Percentiles rank a stretch among this genome's conserved stretches.
phyloP scores from a whole-genome alignment of 2,888 invertebrate species.

The Alsophila aescularia region DNA sequence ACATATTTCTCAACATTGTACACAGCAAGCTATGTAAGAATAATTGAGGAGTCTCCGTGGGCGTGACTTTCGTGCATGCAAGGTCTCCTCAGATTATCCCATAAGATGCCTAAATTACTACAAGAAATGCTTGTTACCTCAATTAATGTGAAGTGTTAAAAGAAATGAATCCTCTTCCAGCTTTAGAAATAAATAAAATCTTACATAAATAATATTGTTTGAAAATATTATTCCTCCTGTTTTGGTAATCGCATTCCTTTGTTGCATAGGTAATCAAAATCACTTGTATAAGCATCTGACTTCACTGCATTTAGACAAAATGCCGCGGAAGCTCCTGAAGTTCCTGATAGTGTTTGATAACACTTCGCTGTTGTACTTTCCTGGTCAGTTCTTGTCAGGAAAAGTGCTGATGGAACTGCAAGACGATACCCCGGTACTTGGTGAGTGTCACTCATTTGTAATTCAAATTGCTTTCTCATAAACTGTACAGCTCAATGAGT shows the following conservation, averaged over 20 bases:
- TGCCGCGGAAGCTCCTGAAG: conserved; percentile 95
- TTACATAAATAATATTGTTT: conserved; percentile 33
- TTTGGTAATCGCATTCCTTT: conserved; percentile 3
- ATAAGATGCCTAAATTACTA: conserved; percentile 19
- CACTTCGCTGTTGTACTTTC: conserved; percentile 95
- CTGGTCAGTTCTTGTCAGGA: conserved; percentile 96
- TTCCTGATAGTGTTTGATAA: conserved; percentile 97
- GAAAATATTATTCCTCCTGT: conserved; percentile 12
- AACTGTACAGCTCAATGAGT: conserved; percentile 14
- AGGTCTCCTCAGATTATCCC: conserved; percentile 48
- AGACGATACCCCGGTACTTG: conserved; percentile 95
- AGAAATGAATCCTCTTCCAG: neutral
- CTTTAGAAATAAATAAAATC: conserved; percentile 34
- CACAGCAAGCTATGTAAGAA: conserved; percentile 64
- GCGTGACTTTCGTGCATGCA: conserved; percentile 64
- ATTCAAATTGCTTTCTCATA: conserved; percentile 12
- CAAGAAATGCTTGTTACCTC: conserved; percentile 13
- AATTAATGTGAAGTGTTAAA: neutral
- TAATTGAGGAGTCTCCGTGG: conserved; percentile 61
- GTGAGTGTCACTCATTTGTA: conserved; percentile 73
- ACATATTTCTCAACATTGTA: conserved; percentile 75
- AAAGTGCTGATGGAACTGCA: conserved; percentile 96
- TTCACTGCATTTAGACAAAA: conserved; percentile 58
- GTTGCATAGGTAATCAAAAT: conserved; percentile 10
- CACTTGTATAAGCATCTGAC: neutral